Evolutionary conservation across 2,888 invertebrate species (phyloP), one percentile per base, ranked within the genome.

Genomic region (Leucozona laternaria): DNA sequence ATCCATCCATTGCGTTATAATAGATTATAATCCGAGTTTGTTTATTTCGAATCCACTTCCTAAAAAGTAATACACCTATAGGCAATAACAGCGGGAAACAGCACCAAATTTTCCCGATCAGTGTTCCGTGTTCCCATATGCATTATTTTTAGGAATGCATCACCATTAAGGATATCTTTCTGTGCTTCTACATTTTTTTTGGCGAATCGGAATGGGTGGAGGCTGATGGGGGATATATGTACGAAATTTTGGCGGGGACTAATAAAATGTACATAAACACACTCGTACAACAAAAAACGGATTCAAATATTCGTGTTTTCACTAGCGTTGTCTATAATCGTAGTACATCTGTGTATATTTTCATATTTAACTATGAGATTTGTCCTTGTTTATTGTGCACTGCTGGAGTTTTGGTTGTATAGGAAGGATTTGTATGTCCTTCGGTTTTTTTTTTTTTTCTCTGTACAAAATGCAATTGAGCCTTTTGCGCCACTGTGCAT

Each of bases 401-500:
- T 40, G 73, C 17, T 43, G 22, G 48, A 48, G 15, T 66, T 66
- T 66, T 45, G 28, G 58, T 11, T 37, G 5, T 4, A 25, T 25
- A 2, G 25, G 2, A 25, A 40, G 62, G n/a, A 37, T 60, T 34
- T 37, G 55, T 34, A 62, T 77, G 50, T 70, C 55, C 11, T 40
- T 37, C 34, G 25, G n/a, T 57, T 11, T 62, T 43, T 28, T 28
- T 15, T 50, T 11, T 17, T 0, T 17, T 28, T 20, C n/a, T 37
- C 10, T 31, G 31, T 40, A 48, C 15, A 72, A 50, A 77, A 73
- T 77, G 80, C 85, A 78, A 85, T 85, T 77, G 85, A 85, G 80
- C 80, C 85, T 77, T 70, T 85, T 80, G 85, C 80, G 72, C 77
- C 85, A 50, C 55, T 64, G 71, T 80, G 79, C 76, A 76, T 70